These are phyloP conservation scores for Urophycis tenuis DNA, from an alignment of 2,797 vertebrate species.

Conservation along the genomic window DNA sequence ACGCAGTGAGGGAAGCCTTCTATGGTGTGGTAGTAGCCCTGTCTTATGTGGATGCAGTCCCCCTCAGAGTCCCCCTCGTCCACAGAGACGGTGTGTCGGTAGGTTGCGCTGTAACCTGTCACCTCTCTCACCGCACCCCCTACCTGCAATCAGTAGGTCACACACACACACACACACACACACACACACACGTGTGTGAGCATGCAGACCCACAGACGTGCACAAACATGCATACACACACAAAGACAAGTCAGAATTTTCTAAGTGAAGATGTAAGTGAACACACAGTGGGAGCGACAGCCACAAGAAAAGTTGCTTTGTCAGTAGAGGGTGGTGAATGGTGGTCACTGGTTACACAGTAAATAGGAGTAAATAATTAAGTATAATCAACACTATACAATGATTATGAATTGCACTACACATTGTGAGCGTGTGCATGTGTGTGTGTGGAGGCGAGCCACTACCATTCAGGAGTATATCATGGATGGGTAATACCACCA, in stretches of 20 bases:
- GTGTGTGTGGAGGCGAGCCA: neutral
- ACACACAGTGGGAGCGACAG: neutral
- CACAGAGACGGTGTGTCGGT: slow-evolving; percentile 77
- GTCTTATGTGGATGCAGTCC: slow-evolving; percentile 75
- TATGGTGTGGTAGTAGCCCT: slow-evolving; percentile 76
- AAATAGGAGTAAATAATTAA: neutral
- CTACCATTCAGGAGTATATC: too few relatives aligned
- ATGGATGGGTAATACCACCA: neutral
- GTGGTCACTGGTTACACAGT: neutral
- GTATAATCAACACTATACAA: neutral
- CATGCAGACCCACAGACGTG: neutral
- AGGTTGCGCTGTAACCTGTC: slow-evolving; percentile 79
- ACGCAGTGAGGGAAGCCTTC: slow-evolving; percentile 81
- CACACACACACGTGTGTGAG: neutral
- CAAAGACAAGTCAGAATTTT: too few relatives aligned
- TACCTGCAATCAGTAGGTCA: slow-evolving; percentile 66
- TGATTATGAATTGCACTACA: neutral
- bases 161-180: neutral
- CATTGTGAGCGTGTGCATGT: neutral
- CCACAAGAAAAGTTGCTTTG: neutral
- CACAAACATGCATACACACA: neutral
- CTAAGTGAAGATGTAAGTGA: too few relatives aligned
- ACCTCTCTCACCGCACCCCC: slow-evolving; percentile 87
- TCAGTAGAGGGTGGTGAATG: neutral
- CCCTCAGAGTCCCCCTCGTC: slow-evolving; percentile 76